Conservation (phyloP, 2,113 vertebrate genomes). For the Cebus imitator region DNA sequence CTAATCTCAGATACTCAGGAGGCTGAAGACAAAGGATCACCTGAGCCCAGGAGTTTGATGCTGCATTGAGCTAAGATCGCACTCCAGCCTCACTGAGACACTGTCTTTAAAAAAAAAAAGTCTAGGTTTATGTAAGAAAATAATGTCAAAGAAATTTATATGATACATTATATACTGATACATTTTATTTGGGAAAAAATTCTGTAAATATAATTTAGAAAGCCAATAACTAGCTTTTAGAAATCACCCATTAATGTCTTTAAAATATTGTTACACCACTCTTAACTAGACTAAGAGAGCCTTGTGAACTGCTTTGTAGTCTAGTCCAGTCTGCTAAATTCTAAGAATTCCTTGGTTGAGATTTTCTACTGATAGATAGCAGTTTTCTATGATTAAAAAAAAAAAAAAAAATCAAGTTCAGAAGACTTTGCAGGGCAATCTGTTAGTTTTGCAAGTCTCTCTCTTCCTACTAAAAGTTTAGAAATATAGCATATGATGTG, state of each 20-base stretch:
- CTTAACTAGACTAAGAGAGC: not conserved
- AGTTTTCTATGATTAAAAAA: not conserved
- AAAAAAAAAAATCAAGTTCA: not conserved
- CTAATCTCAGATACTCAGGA: too few relatives aligned
- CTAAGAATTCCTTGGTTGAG: not conserved
- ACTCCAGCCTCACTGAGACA: too few relatives aligned
- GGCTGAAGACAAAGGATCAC: too few relatives aligned
- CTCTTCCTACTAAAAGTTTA: not conserved
- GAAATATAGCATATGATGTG: not conserved
- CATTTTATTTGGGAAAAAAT: not conserved
- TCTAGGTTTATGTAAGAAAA: not conserved
- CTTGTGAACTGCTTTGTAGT: not conserved
- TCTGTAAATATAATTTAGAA: not conserved
- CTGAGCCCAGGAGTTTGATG: too few relatives aligned
- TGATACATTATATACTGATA: not conserved
- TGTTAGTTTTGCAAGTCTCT: not conserved
- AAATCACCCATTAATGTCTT: not conserved
- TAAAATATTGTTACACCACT: not conserved
- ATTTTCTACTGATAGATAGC: conserved; percentile 21
- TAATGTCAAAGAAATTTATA: not conserved
- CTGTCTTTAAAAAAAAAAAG: not conserved
- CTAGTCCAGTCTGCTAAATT: not conserved
- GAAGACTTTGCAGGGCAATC: not conserved
- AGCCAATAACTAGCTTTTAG: not conserved
- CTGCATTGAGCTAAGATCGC: too few relatives aligned